Percentiles rank a stretch among this genome's conserved stretches.
phyloP scores from a whole-genome alignment of 1,140 invertebrate genomes.

The Ruditapes philippinarum region DNA sequence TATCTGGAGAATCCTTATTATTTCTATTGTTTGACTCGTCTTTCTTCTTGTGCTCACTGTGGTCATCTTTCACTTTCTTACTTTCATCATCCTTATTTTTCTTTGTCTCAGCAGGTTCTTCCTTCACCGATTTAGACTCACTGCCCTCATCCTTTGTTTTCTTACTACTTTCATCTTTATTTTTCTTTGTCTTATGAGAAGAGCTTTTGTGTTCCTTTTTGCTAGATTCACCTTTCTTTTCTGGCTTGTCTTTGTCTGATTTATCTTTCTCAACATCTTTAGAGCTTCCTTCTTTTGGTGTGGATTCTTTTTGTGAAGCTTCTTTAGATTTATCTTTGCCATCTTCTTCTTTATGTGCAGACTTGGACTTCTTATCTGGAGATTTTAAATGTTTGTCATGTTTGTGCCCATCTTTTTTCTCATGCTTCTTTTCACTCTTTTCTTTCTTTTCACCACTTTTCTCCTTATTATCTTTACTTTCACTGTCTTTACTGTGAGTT shows the following conservation, averaged over 20 bases:
- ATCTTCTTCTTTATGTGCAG: conserved; percentile 21
- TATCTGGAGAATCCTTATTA: conserved; percentile 71
- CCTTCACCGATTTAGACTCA: conserved; percentile 78
- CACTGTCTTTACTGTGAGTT: conserved; percentile 28
- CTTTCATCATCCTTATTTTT: conserved; percentile 60
- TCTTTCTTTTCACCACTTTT: conserved; percentile 61
- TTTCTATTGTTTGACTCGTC: conserved; percentile 67
- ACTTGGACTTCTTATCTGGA: conserved; percentile 57
- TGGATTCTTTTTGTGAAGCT: conserved; percentile 32
- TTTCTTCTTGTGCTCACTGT: conserved; percentile 69
- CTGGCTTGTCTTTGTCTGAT: conserved; percentile 66
- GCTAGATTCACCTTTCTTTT: conserved; percentile 61
- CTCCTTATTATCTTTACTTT: conserved; percentile 58
- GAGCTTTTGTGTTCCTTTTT: conserved; percentile 71
- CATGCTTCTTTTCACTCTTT: conserved; percentile 56
- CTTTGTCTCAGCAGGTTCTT: conserved; percentile 54
- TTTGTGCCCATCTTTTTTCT: conserved; percentile 59
- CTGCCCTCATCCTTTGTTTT: conserved; percentile 18
- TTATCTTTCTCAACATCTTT: conserved; percentile 70
- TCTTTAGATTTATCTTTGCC: conserved; percentile 39
- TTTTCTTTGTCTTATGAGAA: conserved; percentile 77
- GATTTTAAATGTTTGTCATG: conserved; percentile 63
- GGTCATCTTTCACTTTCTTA: conserved; percentile 68
- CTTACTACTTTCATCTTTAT: conserved; percentile 50
- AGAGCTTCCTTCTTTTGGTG: conserved; percentile 48